These are phyloP conservation scores for Magallana angulata DNA, from an alignment of 1,140 invertebrate species.

Conservation along the genomic window DNA sequence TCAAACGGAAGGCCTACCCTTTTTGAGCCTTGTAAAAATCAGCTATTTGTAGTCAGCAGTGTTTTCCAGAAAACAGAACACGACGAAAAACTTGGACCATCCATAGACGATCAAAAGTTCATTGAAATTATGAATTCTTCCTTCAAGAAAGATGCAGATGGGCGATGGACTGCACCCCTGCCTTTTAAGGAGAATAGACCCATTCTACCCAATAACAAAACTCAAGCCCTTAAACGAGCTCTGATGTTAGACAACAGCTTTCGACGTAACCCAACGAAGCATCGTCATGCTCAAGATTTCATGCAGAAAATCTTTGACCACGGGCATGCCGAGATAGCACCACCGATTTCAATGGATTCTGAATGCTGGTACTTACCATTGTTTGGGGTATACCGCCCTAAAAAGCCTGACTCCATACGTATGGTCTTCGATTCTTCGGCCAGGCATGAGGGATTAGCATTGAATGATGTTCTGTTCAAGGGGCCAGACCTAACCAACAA, in stretches of 20 bases:
- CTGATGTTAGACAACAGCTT: slow-evolving; percentile 43
- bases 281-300: slow-evolving; percentile 43
- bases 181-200: slow-evolving; percentile 48
- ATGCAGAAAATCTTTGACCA: slow-evolving; percentile 53
- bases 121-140: slow-evolving; percentile 51
- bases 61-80: slow-evolving; percentile 44
- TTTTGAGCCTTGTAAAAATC: slow-evolving; percentile 49
- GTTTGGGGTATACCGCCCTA: slow-evolving; percentile 51
- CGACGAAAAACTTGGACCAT: slow-evolving; percentile 48
- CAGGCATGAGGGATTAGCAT: slow-evolving; percentile 56
- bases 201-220: slow-evolving; percentile 50
- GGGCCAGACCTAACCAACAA: slow-evolving; percentile 76
- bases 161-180: slow-evolving; percentile 53
- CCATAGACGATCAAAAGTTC: slow-evolving; percentile 43
- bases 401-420: slow-evolving; percentile 47
- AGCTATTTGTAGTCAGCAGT: slow-evolving; percentile 14
- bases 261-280: slow-evolving; percentile 34
- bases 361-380: slow-evolving; percentile 55
- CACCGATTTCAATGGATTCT: not conserved
- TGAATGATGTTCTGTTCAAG: slow-evolving; percentile 59
- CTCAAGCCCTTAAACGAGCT: slow-evolving; percentile 39
- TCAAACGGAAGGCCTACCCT: slow-evolving; percentile 19
- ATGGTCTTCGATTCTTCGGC: slow-evolving; percentile 56
- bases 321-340: slow-evolving; percentile 47
- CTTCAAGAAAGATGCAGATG: slow-evolving; percentile 37